Evolutionary conservation across 35 echinoderm and acorn worm species (phyloP).

Genomic region (Lytechinus pictus): DNA sequence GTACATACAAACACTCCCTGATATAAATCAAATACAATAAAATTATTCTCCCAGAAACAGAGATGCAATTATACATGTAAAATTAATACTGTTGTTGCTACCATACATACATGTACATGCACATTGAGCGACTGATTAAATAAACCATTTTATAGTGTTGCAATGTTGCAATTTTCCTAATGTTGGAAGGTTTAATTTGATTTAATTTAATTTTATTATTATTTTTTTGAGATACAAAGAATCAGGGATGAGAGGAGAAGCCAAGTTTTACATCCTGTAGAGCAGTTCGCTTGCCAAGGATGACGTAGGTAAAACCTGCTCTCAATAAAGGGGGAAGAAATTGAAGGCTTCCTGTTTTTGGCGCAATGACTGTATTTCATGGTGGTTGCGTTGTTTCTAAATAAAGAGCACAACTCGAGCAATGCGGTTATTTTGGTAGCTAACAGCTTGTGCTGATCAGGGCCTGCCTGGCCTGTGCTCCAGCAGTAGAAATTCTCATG

Average conservation of each 20-base stretch:
- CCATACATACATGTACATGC: too few species aligned
- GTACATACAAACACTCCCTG: too few species aligned
- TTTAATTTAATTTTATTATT: neutral
- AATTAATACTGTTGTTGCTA: too few species aligned
- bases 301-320: neutral
- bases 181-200: neutral
- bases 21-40: too few species aligned
- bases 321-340: constrained; percentile 14
- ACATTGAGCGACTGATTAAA: neutral
- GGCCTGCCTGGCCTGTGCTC: neutral
- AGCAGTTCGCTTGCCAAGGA: neutral
- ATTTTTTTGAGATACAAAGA: neutral
- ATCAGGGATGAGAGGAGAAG: neutral
- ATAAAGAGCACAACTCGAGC: neutral
- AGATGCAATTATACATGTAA: too few species aligned
- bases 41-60: too few species aligned
- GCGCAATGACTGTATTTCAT: constrained; percentile 31
- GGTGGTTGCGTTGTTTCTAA: constrained; percentile 17
- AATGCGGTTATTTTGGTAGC: constrained; percentile 28
- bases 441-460: constrained; percentile 18
- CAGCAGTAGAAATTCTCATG: neutral
- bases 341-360: constrained; percentile 38
- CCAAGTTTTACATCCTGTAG: neutral
- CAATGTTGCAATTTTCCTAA: neutral
- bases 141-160: neutral